Evolutionary conservation across 2,113 vertebrate species (phyloP), one percentile per base, ranked within the genome.

Genomic region (Saccopteryx leptura): DNA sequence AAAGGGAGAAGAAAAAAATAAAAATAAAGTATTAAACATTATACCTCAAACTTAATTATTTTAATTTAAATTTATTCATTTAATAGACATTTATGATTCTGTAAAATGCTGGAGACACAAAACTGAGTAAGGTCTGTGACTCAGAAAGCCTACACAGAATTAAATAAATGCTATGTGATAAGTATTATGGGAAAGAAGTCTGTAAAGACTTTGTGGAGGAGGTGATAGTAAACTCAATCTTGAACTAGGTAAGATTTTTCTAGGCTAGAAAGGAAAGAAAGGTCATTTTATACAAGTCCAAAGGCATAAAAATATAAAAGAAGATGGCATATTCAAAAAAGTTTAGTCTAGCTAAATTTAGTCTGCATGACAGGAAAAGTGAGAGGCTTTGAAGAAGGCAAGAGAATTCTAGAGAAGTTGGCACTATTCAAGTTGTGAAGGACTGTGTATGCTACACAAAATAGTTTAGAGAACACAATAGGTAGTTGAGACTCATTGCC

Each of bases 1-100:
- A 39, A 39, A 39, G 39, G 39, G 39, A 39, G 39, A 39, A 39
- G 39, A 39, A 39, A 39, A 39, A 39, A 39, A 39, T 39, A 39
- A 39, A 39, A 39, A 39, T 39, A 98, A 98, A 98, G 98, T 93
- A 98, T 98, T 98, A 97, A 99, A 98, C 95, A 97, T 96, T 17
- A 15, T 83, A 76, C 91, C 58, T 96, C 96, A 90, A 97, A 94
- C 14, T 61, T 9, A 91, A 91, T 81, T 94, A 96, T 81, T 94
- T 94, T n/a, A 58, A 74, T 97, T 12, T 9, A 88, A 71, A 54
- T 83, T 58, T 54, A 50, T 75, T 26, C 23, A 80, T 75, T 10
- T 52, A 72, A 72, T 56, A 69, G 85, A 65, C 24, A 56, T 39
- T 92, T 75, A 71, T 75, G 12, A 78, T 11, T 52, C 23, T 75